Conservation (phyloP, 2,797 vertebrate species). For the Liasis olivaceus region DNA sequence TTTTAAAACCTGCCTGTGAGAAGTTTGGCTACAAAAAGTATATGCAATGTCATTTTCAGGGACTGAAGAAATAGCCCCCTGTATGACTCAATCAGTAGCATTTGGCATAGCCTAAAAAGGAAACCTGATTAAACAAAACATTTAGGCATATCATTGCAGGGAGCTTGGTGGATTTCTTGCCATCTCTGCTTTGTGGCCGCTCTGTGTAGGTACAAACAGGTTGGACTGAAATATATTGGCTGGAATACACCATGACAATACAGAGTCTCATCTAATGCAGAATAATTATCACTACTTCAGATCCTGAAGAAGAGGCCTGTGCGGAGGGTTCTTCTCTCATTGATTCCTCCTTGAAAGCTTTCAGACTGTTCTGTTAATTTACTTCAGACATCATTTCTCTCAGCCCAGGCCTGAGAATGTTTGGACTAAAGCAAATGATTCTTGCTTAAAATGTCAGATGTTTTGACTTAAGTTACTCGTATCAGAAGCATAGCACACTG, state of each 20-base stretch:
- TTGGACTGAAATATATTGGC: background rate
- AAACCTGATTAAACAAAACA: background rate
- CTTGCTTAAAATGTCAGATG: background rate
- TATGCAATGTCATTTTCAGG: background rate
- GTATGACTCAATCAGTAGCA: background rate
- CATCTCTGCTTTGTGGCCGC: no score
- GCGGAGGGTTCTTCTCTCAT: background rate
- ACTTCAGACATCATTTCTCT: background rate
- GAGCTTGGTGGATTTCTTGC: background rate
- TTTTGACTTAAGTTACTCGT: background rate
- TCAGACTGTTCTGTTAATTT: background rate
- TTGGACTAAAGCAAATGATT: background rate
- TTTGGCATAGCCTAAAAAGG: background rate
- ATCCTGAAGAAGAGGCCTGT: background rate
- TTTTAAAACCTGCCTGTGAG: background rate
- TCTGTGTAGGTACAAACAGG: background rate
- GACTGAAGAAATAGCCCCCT: background rate
- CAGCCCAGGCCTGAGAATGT: background rate
- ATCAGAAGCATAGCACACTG: background rate
- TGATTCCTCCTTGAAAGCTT: background rate
- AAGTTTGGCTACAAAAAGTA: background rate
- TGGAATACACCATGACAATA: background rate
- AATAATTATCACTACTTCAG: background rate
- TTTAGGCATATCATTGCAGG: background rate
- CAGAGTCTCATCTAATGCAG: background rate